Evolutionary conservation across 1,140 invertebrate genomes (phyloP), one percentile per base, ranked within the genome.

Genomic region (Adelges cooleyi): DNA sequence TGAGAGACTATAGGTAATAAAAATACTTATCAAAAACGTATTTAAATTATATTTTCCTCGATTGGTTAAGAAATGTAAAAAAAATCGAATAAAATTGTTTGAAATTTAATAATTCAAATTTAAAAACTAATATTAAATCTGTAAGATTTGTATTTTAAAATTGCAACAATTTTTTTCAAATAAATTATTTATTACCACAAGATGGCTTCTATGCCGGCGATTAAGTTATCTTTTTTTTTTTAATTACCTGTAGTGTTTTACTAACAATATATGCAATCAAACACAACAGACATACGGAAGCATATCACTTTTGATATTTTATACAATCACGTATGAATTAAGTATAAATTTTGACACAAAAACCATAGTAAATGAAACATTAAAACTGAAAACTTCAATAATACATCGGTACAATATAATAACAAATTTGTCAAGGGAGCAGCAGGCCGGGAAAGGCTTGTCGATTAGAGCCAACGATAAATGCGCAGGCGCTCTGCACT

Each of bases 151-250:
- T n/a, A n/a, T n/a, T n/a, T n/a, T n/a, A n/a, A n/a, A n/a, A n/a
- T n/a, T n/a, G n/a, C n/a, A n/a, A n/a, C n/a, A n/a, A n/a, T n/a
- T n/a, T n/a, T n/a, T n/a, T n/a, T n/a, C n/a, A n/a, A n/a, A n/a
- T n/a, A n/a, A n/a, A n/a, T 54, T 38, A 59, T 27, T 25, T 11
- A 11, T 46, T 48, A 36, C 5, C 25, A 62, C 42, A 62, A 62
- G 18, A 62, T 62, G 56, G 56, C 56, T 62, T 62, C 56, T 62
- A 18, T 13, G 23, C 25, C 27, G 56, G 42, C 27, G 22, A 46
- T 20, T 48, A 59, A 53, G 17, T 22, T 36, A 5, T 38, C 13
- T 48, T 22, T 13, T 2, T 18, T 25, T 20, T n/a, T 2, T 44
- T 33, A 20, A 20, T 48, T 48, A 62, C 56, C 42, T 62, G 38